These are phyloP conservation scores for Nymphicus hollandicus DNA, from an alignment of 2,113 vertebrate genomes.

Conservation along the genomic window DNA sequence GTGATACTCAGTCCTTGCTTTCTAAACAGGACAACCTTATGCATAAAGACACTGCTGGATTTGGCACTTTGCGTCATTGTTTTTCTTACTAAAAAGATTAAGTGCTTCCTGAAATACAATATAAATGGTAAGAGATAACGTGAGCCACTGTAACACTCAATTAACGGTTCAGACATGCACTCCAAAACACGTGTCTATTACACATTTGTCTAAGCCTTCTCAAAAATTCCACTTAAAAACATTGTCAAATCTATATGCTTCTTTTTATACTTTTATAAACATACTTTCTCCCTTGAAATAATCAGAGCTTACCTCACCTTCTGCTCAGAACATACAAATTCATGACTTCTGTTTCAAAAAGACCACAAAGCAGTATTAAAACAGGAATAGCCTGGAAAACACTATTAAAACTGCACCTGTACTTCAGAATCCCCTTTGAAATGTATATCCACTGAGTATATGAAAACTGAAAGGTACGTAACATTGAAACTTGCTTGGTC, in stretches of 20 bases:
- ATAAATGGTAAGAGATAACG: neutral
- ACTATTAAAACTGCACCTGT: neutral
- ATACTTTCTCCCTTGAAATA: conserved; percentile 14
- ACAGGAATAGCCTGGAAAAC: neutral
- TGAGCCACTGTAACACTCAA: neutral
- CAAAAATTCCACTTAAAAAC: conserved; percentile 30
- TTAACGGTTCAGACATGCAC: neutral
- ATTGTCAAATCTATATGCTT: conserved; percentile 24
- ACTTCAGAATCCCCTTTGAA: conserved; percentile 23
- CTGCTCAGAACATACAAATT: neutral
- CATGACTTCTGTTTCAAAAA: conserved; percentile 15
- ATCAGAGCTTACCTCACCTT: neutral
- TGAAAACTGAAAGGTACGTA: neutral
- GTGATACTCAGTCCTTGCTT: neutral
- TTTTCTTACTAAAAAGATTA: conserved; percentile 10
- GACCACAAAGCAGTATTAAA: conserved; percentile 12
- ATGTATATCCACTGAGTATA: neutral
- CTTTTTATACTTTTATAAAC: conserved; percentile 21
- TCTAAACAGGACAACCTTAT: neutral
- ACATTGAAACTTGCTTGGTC: conserved; percentile 12
- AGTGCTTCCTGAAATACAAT: conserved; percentile 31
- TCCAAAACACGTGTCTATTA: conserved; percentile 21
- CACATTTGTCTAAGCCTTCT: neutral
- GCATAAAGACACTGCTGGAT: conserved; percentile 52
- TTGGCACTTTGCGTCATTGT: conserved; percentile 68